Conservation (phyloP, 35 echinoderm and acorn worm genomes). For the Stichopus chloronotus region DNA sequence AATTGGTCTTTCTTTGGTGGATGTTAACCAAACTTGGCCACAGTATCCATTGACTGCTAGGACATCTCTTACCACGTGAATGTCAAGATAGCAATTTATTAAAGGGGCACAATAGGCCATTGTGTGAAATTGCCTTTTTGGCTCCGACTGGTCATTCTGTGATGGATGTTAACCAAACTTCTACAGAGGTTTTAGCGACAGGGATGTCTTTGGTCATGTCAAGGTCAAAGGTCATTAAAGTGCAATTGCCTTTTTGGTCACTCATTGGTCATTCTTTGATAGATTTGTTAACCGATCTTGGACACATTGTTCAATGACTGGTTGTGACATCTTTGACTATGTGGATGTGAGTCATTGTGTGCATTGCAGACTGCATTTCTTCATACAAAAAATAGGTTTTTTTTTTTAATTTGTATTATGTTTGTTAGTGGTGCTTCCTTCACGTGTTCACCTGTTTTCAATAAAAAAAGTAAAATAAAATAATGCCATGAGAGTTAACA, state of each 20-base stretch:
- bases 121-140: background rate
- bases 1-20: slow-evolving; percentile 14
- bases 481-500: background rate
- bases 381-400: background rate
- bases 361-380: background rate
- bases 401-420: background rate
- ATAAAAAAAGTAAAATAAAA: background rate
- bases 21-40: slow-evolving; percentile 36
- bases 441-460: background rate
- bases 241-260: slow-evolving; percentile 10
- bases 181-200: background rate
- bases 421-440: background rate
- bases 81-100: background rate
- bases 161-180: slow-evolving; percentile 27
- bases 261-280: background rate
- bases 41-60: slow-evolving; percentile 17
- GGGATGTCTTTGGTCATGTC: background rate
- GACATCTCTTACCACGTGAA: background rate
- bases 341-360: background rate
- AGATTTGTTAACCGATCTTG: slow-evolving; percentile 18
- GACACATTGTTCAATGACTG: slow-evolving; percentile 1
- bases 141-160: background rate
- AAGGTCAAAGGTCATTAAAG: slow-evolving; percentile 2
- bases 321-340: background rate
- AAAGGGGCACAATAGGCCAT: background rate